A percentile compares a stretch with the other conserved stretches of the same genome.
phyloP scores from a whole-genome alignment of 2,888 invertebrate species.

The Parnassius glacialis region DNA sequence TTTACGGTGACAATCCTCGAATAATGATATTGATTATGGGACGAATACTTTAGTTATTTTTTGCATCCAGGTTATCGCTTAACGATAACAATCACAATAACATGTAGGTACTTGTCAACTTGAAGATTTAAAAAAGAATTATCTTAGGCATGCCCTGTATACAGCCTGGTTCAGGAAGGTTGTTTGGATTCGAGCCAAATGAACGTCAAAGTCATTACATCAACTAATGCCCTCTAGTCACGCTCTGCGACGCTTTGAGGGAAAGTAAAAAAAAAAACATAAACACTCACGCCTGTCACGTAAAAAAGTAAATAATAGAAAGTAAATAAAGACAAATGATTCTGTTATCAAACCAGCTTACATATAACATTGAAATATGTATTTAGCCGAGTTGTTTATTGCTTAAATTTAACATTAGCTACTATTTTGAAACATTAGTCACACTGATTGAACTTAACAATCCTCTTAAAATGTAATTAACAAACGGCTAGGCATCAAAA shows the following conservation, averaged over 20 bases:
- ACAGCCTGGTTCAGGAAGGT: not conserved
- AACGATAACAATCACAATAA: constrained; percentile 3
- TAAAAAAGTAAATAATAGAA: too few species aligned
- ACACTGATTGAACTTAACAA: too few species aligned
- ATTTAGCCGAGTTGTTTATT: too few species aligned
- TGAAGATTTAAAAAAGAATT: constrained; percentile 7
- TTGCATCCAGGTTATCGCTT: not conserved
- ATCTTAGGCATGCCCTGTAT: constrained; percentile 2
- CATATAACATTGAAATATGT: too few species aligned
- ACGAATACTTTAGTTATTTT: not conserved
- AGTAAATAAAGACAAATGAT: constrained; percentile 9
- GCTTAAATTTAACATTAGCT: too few species aligned
- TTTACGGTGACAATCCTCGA: too few species aligned
- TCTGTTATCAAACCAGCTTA: not conserved
- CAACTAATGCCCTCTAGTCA: constrained; percentile 15
- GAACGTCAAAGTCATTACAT: constrained; percentile 10
- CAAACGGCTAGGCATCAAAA: too few species aligned
- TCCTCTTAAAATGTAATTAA: too few species aligned
- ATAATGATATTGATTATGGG: not conserved
- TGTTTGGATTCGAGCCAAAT: constrained; percentile 13
- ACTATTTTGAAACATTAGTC: too few species aligned
- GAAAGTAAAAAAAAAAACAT: constrained; percentile 1
- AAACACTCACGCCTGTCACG: too few species aligned
- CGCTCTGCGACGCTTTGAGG: not conserved
- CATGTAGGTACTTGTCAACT: constrained; percentile 3